A percentile compares a stretch with the other conserved stretches of the same genome.
Evolutionary conservation across 1,140 invertebrate species (phyloP).

Genomic region (Choristoneura fumiferana): DNA sequence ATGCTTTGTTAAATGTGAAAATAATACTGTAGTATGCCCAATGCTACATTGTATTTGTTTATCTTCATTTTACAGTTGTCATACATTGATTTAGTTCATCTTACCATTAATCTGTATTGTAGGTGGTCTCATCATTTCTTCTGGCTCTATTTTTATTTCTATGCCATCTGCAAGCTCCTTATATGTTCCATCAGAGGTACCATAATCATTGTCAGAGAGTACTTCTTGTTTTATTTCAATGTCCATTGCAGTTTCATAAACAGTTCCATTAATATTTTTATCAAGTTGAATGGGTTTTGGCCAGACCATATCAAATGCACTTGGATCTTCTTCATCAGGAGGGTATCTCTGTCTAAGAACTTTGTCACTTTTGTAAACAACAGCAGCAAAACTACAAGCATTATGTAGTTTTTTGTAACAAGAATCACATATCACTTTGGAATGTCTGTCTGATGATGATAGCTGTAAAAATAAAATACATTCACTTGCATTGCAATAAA

Average conservation of each 20-base stretch:
- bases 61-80: no score
- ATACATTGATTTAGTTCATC: neutral
- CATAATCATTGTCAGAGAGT: slow-evolving; percentile 50
- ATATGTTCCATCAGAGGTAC: slow-evolving; percentile 19
- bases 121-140: slow-evolving; percentile 45
- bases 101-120: slow-evolving; percentile 37
- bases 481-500: slow-evolving; percentile 11
- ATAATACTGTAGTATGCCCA: no score
- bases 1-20: no score
- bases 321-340: neutral
- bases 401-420: slow-evolving; percentile 48
- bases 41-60: no score
- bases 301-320: slow-evolving; percentile 34
- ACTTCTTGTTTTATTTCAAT: slow-evolving; percentile 61
- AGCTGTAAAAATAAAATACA: slow-evolving; percentile 41
- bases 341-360: slow-evolving; percentile 37
- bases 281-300: slow-evolving; percentile 62
- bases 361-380: slow-evolving; percentile 40
- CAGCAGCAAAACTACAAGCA: slow-evolving; percentile 43
- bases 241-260: slow-evolving; percentile 33
- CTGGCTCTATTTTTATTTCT: slow-evolving; percentile 62
- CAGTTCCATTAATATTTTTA: slow-evolving; percentile 39
- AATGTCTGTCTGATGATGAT: slow-evolving; percentile 40
- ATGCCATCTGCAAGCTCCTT: slow-evolving; percentile 29
- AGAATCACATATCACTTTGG: slow-evolving; percentile 51